Conservation (phyloP, 2,888 invertebrate species). For the Campoplex capitator region DNA sequence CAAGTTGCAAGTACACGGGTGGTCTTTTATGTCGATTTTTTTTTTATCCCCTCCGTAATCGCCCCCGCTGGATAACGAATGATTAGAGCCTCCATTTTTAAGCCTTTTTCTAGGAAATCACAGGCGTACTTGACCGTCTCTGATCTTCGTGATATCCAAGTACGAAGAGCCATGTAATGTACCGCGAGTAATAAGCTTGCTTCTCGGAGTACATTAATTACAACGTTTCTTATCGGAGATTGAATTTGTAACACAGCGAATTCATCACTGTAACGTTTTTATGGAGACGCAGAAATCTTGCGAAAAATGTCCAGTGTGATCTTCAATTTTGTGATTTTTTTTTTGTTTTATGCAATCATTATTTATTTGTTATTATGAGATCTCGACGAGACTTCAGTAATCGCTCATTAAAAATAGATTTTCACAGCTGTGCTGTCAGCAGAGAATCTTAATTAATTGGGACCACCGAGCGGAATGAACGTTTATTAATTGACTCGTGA, state of each 20-base stretch:
- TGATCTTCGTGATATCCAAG: conserved; percentile 33
- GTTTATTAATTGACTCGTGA: neutral
- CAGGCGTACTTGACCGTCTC: conserved; percentile 27
- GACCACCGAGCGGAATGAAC: neutral
- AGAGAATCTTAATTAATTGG: neutral
- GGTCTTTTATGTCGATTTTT: conserved; percentile 27
- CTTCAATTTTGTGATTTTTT: neutral
- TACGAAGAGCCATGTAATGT: neutral
- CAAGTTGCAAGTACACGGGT: conserved; percentile 24
- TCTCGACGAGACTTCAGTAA: neutral
- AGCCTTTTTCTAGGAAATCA: conserved; percentile 39
- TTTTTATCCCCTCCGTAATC: neutral
- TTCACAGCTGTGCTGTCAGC: neutral
- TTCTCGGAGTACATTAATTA: conserved; percentile 28
- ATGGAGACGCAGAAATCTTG: neutral
- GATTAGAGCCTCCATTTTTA: neutral
- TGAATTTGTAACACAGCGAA: conserved; percentile 4
- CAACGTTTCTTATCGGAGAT: conserved; percentile 23
- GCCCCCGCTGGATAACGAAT: conserved; percentile 6
- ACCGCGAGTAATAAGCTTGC: conserved; percentile 22
- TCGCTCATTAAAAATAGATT: neutral
- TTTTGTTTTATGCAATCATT: neutral
- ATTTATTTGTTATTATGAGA: neutral
- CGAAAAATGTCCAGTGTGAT: neutral
- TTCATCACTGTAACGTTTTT: neutral